Conservation (phyloP, 2,888 invertebrate species). For the Phalera bucephala region DNA sequence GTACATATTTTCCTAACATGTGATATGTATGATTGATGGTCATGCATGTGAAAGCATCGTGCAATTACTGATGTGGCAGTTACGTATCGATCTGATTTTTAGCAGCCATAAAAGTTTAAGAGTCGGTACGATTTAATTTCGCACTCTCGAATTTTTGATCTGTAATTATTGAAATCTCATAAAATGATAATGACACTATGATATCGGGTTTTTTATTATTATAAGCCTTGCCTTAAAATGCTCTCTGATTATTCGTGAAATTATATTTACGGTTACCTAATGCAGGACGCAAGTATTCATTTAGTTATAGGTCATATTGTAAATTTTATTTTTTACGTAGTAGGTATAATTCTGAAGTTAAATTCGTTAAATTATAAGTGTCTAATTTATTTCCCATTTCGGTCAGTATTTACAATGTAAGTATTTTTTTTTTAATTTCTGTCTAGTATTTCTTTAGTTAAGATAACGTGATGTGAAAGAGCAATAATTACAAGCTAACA, state of each 20-base stretch:
- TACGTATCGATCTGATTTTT: conserved; percentile 5
- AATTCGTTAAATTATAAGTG: conserved; percentile 64
- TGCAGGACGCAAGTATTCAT: conserved; percentile 80
- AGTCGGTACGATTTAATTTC: conserved; percentile 15
- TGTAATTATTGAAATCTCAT: conserved; percentile 43
- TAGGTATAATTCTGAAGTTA: conserved; percentile 39
- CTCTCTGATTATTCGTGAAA: conserved; percentile 77
- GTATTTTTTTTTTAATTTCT: conserved; percentile 68
- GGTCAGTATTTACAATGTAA: conserved; percentile 82
- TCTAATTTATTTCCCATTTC: conserved; percentile 80
- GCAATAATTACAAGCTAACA: conserved; percentile 57
- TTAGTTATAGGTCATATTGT: conserved; percentile 72
- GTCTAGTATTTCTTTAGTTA: conserved; percentile 61
- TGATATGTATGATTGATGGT: conserved; percentile 49
- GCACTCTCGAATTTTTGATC: conserved; percentile 20
- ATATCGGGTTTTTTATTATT: conserved; percentile 39
- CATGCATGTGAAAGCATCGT: conserved; percentile 33
- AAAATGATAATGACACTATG: conserved; percentile 36
- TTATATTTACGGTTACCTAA: conserved; percentile 80
- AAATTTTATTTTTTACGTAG: conserved; percentile 71
- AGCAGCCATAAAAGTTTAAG: conserved; percentile 16
- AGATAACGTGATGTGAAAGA: conserved; percentile 55
- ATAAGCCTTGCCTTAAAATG: conserved; percentile 76
- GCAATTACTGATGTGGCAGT: conserved; percentile 17
- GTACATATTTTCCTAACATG: conserved; percentile 44